These are phyloP conservation scores for Acanthosepion pharaonis DNA, from an alignment of 2,888 invertebrate species.

Conservation along the genomic window DNA sequence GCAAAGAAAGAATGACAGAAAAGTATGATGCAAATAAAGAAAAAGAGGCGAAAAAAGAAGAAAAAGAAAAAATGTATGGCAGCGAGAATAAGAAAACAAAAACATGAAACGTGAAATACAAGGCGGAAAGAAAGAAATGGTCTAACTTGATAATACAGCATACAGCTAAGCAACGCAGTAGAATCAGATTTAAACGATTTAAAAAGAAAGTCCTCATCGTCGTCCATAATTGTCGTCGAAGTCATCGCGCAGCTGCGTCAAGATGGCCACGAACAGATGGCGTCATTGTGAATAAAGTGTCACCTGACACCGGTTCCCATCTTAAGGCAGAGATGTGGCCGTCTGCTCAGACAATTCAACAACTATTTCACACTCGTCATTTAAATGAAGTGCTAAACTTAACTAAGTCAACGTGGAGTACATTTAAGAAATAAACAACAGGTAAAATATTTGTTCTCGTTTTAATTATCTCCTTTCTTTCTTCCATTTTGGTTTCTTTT, in stretches of 20 bases:
- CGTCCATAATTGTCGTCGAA: neutral
- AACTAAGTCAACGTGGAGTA: neutral
- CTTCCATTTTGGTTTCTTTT: no score
- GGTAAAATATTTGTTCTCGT: neutral
- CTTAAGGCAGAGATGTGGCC: neutral
- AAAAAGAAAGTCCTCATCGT: neutral
- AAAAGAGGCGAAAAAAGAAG: neutral
- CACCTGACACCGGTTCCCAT: neutral
- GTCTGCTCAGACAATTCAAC: conserved; percentile 22
- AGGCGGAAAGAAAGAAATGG: neutral
- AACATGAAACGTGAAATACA: neutral
- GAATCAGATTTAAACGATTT: no score
- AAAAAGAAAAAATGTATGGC: neutral
- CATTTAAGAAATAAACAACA: neutral
- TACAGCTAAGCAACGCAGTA: neutral
- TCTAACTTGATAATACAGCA: neutral
- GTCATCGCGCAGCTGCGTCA: neutral
- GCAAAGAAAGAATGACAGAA: neutral
- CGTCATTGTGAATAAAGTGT: neutral
- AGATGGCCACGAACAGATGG: neutral
- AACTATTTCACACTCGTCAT: neutral
- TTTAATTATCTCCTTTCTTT: no score
- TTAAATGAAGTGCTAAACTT: neutral
- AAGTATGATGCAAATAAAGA: neutral
- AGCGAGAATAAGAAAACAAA: neutral